These are phyloP conservation scores for Limnephilus rhombicus DNA, from an alignment of 2,888 invertebrate genomes.

Conservation along the genomic window DNA sequence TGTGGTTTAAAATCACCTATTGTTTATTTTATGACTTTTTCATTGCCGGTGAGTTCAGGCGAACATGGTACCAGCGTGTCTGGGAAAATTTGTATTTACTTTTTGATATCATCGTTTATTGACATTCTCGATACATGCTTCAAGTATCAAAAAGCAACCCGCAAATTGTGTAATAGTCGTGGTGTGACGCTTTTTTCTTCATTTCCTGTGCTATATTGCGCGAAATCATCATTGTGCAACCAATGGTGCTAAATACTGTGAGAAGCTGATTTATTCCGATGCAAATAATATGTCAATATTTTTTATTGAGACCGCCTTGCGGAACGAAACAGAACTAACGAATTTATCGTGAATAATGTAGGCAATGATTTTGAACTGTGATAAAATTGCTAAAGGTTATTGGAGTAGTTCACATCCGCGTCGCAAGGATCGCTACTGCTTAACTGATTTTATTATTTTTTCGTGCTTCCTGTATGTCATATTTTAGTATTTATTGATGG, in stretches of 20 bases:
- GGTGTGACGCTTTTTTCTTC: neutral
- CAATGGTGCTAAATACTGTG: neutral
- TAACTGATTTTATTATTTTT: neutral
- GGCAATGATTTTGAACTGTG: neutral
- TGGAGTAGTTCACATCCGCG: neutral
- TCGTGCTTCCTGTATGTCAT: neutral
- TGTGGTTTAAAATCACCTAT: neutral
- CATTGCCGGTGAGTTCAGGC: constrained; percentile 55
- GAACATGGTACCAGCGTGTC: constrained; percentile 41
- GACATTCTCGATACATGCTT: neutral
- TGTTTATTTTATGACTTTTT: constrained; percentile 42
- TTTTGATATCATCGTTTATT: neutral
- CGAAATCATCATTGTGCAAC: constrained; percentile 13
- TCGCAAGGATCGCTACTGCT: neutral
- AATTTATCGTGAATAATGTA: neutral
- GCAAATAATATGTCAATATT: neutral
- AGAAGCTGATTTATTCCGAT: neutral
- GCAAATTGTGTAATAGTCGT: neutral
- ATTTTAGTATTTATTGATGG: constrained; percentile 1
- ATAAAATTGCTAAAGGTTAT: neutral
- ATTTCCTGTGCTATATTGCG: constrained; percentile 17
- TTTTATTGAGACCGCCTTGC: neutral
- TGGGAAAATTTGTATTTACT: constrained; percentile 20
- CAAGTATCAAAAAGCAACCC: neutral
- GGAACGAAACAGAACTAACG: neutral